Percentiles rank a stretch among this genome's conserved stretches.
phyloP scores from a whole-genome alignment of 2,113 vertebrate genomes.

The Catharus fuscescens region DNA sequence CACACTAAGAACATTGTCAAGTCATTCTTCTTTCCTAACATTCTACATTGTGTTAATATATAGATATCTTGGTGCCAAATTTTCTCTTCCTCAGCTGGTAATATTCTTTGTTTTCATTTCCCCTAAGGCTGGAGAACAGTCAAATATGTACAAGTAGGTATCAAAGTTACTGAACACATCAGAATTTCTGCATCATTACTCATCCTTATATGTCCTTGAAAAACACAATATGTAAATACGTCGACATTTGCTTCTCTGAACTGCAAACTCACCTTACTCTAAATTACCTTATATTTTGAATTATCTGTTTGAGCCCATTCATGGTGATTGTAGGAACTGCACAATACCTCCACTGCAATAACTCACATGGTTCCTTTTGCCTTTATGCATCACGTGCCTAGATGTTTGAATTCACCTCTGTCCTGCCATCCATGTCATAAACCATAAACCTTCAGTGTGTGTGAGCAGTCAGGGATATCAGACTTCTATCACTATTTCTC shows the following conservation, averaged over 20 bases:
- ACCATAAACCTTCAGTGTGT: neutral
- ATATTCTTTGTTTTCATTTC: neutral
- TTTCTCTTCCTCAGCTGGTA: neutral
- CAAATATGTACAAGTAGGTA: neutral
- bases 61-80: neutral
- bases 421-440: neutral
- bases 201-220: neutral
- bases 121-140: neutral
- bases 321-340: neutral
- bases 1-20: neutral
- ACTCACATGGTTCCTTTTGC: neutral
- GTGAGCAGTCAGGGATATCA: neutral
- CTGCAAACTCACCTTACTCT: neutral
- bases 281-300: neutral
- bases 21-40: neutral
- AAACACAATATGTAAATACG: accelerated
- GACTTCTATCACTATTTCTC: neutral
- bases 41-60: neutral
- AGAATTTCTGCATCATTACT: neutral
- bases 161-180: neutral
- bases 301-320: neutral
- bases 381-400: neutral
- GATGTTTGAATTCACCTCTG: neutral
- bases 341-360: neutral
- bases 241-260: neutral